Base-by-base conservation (phyloP, 1,140 invertebrate genomes). In the Paralvinella palmiformis region DNA sequence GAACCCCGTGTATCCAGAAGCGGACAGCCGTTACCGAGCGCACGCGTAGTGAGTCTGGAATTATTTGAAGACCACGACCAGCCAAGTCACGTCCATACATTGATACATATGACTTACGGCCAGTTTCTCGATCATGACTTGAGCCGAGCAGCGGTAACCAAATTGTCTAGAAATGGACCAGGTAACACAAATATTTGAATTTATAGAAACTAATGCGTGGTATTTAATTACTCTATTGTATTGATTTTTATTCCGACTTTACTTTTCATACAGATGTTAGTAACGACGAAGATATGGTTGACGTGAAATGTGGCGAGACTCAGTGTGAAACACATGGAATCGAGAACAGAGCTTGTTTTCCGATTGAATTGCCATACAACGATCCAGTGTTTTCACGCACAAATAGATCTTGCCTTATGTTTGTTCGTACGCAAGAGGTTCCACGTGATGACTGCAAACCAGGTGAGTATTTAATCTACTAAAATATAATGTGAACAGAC, bases 51-150 rank as follows among this genome's bases (percentile, higher is more conserved):
- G 0, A 96, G 93, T 0, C 20, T 52, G 29, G 57, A 50, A 3
- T 35, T 63, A 22, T 52, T 59, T 33, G 58, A 52, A 52, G 62
- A 63, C 35, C 22, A 31, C 31, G 53, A 63, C 62, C 20, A 33
- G 17, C 62, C 62, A 5, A 50, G 95, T 76, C 75, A 84, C 1
- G 72, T 83, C 62, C 90, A 91, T 56, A 91, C 90, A 0, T 91
- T 94, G 67, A 96, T 97, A 93, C 86, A 94, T 0, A 97, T 98
- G 94, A 93, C 96, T 77, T 96, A 94, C 93, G 94, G 94, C 1
- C 94, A 96, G 75, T 96, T 95, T 82, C 73, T 96, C 5, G 94
- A 97, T 76, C 94, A 98, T 72, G 95, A 98, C 76, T 33, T 63
- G 22, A 59, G 50, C 7, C 50, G 62, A n/a, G 57, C 62, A 7